Evolutionary conservation across 1,140 invertebrate genomes (phyloP).

Genomic region (Drosophila melanica): DNA sequence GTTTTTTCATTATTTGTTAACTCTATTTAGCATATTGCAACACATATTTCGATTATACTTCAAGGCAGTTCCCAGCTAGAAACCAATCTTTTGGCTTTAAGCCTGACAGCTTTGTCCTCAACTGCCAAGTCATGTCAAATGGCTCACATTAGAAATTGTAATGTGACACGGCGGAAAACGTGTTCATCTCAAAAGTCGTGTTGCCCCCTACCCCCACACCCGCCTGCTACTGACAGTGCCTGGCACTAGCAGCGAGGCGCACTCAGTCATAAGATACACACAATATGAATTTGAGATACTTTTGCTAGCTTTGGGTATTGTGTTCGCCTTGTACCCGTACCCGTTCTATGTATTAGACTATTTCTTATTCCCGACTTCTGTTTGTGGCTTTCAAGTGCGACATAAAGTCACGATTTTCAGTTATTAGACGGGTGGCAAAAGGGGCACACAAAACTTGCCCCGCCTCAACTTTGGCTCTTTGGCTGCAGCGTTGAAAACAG

Average conservation of each 20-base stretch:
- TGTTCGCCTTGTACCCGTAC: slow-evolving; percentile 36
- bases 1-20: too few relatives aligned
- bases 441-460: slow-evolving; percentile 48
- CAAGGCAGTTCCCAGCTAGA: background rate
- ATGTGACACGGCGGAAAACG: slow-evolving; percentile 70
- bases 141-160: slow-evolving; percentile 68
- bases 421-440: slow-evolving; percentile 60
- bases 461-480: slow-evolving; percentile 7
- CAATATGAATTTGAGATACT: slow-evolving; percentile 39
- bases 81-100: slow-evolving; percentile 26
- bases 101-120: slow-evolving; percentile 37
- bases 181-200: slow-evolving; percentile 76
- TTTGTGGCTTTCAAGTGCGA: slow-evolving; percentile 65
- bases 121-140: slow-evolving; percentile 38
- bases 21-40: too few relatives aligned
- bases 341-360: background rate
- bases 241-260: slow-evolving; percentile 4
- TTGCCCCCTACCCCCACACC: slow-evolving; percentile 2
- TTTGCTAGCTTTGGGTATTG: slow-evolving; percentile 51
- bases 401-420: slow-evolving; percentile 82
- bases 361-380: slow-evolving; percentile 28
- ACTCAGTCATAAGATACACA: slow-evolving; percentile 51
- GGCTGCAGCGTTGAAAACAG: slow-evolving; percentile 48
- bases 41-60: too few relatives aligned
- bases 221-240: background rate